Base-by-base conservation (phyloP, 2,888 invertebrate genomes). In the Lagria hirta region DNA sequence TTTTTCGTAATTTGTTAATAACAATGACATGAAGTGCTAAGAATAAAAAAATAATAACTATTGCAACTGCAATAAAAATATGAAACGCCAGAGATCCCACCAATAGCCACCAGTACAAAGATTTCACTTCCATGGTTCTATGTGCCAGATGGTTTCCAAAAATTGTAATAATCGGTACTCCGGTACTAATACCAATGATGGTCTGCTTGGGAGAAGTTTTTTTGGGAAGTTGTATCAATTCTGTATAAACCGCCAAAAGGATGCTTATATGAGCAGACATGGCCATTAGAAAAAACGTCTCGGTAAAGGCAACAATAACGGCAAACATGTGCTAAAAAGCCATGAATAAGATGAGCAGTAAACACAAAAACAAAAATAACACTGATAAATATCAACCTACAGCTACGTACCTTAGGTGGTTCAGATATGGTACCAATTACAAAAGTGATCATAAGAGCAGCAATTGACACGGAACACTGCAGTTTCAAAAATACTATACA, bases 191-290 rank as follows among this genome's bases (percentile, higher is more conserved):
- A 13, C 81, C 82, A 1, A 85, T 79, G 1, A 84, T 81, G 1
- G 83, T 82, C 23, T 80, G 79, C 26, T 80, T 79, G 54, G 77
- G 69, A 46, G 82, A 79, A 40, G 65, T 64, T 20, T 73, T 65
- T 53, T 72, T 73, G 2, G 76, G 73, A 33, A 79, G 68, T 26
- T 82, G 76, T 3, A 83, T 81, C 28, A 85, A 70, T 65, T 86
- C 84, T 0, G 84, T 82, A 55, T 84, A 85, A 50, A 86, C 76
- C 47, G 85, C 75, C 34, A 86, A 71, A 20, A 85, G 79, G 63
- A 83, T 83, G 22, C 85, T 84, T 46, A 86, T 78, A 49, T 86
- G 80, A 12, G 85, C 82, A 4, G 84, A 84, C 67, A 84, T 78
- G 0, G 81, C 82, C 7, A 82, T 72, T 63, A 84, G 76, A 61